Evolutionary conservation across 35 echinoderm and acorn worm species (phyloP), one percentile per base, ranked within the genome.

Genomic region (Diadema setosum): DNA sequence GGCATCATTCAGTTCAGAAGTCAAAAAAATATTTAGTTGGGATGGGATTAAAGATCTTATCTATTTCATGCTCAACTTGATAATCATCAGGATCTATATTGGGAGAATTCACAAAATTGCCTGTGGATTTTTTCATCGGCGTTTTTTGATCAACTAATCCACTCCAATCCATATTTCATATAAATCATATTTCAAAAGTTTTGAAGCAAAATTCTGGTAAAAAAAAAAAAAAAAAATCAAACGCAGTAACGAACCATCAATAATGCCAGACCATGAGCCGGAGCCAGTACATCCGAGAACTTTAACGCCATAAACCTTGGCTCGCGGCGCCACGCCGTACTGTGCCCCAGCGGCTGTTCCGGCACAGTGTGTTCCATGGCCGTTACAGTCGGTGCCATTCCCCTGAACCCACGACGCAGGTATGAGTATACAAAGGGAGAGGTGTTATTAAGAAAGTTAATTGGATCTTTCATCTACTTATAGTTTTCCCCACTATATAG

Each of bases 321-420:
- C 87, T 55, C 78, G 81, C n/a, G 89, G 93, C 27, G 95, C 95
- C 2, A 97, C 91, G 2, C 95, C 95, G 58, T 93, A 93, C 15
- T 35, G 17, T 14, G 39, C 57, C 11, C 95, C 91, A 31, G 69
- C 90, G 3, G 93, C 75, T 0, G 90, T 97, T n/a, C 95, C 95
- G 5, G 95, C 95, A 42, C 90, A 93, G 42, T 97, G 95, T 3
- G 95, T 97, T 17, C 95, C 95, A 42, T 97, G 95, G n/a, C 95
- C 91, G n/a, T 78, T 55, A 59, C 95, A 97, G 58, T 97, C 95
- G 0, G 78, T 86, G 15, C 87, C 95, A 48, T 75, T 58, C 33
- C 92, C 92, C 92, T 94, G 39, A 16, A 12, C 45, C 35, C 5
- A 63, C 0, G 31, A 63, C 58, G 21, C 23, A n/a, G n/a, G n/a